A percentile compares a stretch with the other conserved stretches of the same genome.
These are phyloP conservation scores for Hartigia nigra DNA, from an alignment of 2,888 invertebrate species.

Conservation along the genomic window DNA sequence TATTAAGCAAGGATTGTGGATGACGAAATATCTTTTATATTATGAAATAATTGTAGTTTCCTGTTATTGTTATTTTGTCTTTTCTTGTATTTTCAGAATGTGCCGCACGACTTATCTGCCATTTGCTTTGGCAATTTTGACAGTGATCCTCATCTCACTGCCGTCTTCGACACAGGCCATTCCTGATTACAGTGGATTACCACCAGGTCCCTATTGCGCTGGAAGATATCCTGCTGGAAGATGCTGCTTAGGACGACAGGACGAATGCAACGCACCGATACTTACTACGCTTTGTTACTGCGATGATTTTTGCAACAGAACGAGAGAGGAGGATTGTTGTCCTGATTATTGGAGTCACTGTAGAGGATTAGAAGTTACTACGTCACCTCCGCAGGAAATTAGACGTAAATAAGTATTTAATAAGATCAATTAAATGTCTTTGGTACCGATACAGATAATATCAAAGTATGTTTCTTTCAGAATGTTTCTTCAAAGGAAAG, in stretches of 20 bases:
- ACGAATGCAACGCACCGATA: conserved; percentile 85
- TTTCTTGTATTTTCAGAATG: conserved; percentile 38
- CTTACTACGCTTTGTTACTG: conserved; percentile 90
- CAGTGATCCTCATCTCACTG: conserved; percentile 32
- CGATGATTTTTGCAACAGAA: conserved; percentile 89
- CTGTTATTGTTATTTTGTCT: background rate
- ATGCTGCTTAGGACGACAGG: conserved; percentile 82
- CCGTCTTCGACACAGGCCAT: conserved; percentile 30
- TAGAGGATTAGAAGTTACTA: conserved; percentile 63
- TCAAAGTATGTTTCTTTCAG: conserved; percentile 38
- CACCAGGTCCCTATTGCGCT: conserved; percentile 73
- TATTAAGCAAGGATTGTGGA: background rate
- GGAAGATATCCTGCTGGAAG: conserved; percentile 54
- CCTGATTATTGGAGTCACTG: conserved; percentile 89
- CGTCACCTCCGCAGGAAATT: conserved; percentile 36
- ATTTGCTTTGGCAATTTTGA: conserved; percentile 21
- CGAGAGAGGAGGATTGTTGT: conserved; percentile 85
- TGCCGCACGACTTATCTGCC: conserved; percentile 24
- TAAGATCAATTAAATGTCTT: background rate
- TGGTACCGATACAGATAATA: background rate
- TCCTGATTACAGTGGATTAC: conserved; percentile 66
- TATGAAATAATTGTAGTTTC: background rate
- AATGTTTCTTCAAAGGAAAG: conserved; percentile 70
- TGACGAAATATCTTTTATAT: background rate
- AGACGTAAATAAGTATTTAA: conserved; percentile 25